These are phyloP conservation scores for Unio delphinus DNA, from an alignment of 2,888 invertebrate species.

Conservation along the genomic window DNA sequence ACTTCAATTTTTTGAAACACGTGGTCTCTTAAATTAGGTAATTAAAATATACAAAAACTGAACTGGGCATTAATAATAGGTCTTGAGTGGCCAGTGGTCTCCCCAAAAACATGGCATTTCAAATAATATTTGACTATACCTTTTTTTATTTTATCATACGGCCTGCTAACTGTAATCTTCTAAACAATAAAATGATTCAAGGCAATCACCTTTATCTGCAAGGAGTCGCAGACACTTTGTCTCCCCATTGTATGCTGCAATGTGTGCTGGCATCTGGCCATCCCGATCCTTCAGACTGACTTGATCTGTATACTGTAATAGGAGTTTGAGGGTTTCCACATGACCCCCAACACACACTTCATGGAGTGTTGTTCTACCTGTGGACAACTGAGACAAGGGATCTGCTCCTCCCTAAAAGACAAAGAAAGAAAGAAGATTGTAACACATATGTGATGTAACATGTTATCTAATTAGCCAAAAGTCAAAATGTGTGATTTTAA, in stretches of 20 bases:
- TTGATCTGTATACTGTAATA: conserved; percentile 57
- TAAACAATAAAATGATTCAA: no score
- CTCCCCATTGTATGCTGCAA: conserved; percentile 69
- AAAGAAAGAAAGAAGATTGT: neutral
- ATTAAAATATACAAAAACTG: no score
- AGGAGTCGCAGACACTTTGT: conserved; percentile 60
- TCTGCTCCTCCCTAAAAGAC: conserved; percentile 59
- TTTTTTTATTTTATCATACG: no score
- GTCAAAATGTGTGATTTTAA: neutral
- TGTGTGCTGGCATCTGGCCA: conserved; percentile 65
- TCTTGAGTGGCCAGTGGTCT: no score
- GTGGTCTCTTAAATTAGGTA: no score
- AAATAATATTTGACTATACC: no score
- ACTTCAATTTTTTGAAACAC: no score
- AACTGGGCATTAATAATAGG: no score
- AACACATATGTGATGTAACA: neutral
- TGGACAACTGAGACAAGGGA: conserved; percentile 48
- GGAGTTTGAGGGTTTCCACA: conserved; percentile 48
- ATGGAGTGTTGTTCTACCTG: conserved; percentile 66
- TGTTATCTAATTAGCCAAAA: neutral
- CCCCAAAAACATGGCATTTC: no score
- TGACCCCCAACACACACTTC: conserved; percentile 69
- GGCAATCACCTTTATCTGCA: conserved; percentile 54
- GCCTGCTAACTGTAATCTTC: no score
- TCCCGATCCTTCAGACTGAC: conserved; percentile 62